phyloP scores from a whole-genome alignment of 2,113 vertebrate genomes.

The Peromyscus polionotus region DNA sequence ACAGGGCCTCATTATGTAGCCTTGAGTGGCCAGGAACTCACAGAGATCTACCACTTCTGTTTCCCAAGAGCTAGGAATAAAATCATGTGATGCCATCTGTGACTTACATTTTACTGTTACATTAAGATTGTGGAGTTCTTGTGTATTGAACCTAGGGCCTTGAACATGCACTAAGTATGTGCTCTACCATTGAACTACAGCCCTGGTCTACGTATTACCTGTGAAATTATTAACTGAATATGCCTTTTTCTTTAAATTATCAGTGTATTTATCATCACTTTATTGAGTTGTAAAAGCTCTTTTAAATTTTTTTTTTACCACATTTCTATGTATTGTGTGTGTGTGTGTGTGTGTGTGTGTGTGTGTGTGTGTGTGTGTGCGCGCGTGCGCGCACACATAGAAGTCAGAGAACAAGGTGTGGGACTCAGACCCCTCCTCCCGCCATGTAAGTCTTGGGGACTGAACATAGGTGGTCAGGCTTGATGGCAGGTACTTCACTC shows the following conservation, averaged over 20 bases:
- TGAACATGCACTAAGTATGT: background rate
- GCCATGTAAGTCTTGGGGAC: background rate
- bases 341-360: too few relatives aligned
- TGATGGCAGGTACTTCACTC: background rate
- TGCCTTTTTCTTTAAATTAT: background rate
- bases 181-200: background rate
- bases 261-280: background rate
- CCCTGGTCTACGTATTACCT: background rate
- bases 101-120: background rate
- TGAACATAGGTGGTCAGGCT: too few relatives aligned
- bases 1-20: background rate
- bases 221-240: background rate
- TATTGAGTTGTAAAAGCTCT: background rate
- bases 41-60: background rate
- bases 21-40: background rate
- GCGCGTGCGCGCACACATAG: too few relatives aligned
- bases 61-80: background rate
- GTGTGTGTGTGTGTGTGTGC: rapidly evolving
- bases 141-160: background rate
- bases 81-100: background rate
- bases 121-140: background rate
- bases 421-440: too few relatives aligned
- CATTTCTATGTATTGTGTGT: background rate
- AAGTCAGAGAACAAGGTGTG: background rate
- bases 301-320: background rate